Percentiles rank a stretch among this genome's conserved stretches.
Conservation (phyloP, 2,797 vertebrate species). For the Ptychadena robeensis region DNA sequence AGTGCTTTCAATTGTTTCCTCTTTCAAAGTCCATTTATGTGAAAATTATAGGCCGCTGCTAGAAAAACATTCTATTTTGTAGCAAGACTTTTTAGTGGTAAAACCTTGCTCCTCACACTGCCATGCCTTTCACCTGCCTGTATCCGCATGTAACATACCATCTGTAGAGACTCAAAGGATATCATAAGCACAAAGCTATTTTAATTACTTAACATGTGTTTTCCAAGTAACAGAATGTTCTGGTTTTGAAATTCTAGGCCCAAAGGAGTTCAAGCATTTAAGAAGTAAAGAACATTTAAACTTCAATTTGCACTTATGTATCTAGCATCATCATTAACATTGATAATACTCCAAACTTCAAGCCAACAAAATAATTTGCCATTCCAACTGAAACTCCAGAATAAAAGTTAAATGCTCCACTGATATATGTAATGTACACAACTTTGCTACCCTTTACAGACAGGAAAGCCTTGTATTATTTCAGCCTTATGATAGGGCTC, state of each 20-base stretch:
- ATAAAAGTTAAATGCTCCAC: too few relatives aligned
- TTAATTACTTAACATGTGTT: conserved; percentile 56
- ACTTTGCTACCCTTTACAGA: too few relatives aligned
- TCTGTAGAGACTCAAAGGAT: conserved; percentile 26
- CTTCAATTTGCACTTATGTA: conserved; percentile 8
- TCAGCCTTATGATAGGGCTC: too few relatives aligned
- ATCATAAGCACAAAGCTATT: conserved; percentile 45
- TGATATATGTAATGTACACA: too few relatives aligned
- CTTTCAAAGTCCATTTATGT: conserved; percentile 52
- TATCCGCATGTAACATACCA: conserved; percentile 43
- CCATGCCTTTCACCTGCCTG: conserved; percentile 50
- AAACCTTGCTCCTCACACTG: conserved; percentile 42
- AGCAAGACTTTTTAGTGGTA: conserved; percentile 44
- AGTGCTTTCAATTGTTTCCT: conserved; percentile 49
- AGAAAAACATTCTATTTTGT: conserved; percentile 44
- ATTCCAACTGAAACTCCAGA: too few relatives aligned
- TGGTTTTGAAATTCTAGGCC: conserved; percentile 34
- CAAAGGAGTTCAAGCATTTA: not conserved
- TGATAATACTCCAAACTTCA: not conserved
- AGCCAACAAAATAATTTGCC: too few relatives aligned
- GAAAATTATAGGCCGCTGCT: conserved; percentile 47
- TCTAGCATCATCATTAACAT: not conserved
- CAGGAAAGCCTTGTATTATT: too few relatives aligned
- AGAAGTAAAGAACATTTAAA: conserved; percentile 28
- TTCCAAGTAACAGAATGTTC: conserved; percentile 31